Conservation (phyloP, 2,888 invertebrate genomes). For the Lamproptera curius region DNA sequence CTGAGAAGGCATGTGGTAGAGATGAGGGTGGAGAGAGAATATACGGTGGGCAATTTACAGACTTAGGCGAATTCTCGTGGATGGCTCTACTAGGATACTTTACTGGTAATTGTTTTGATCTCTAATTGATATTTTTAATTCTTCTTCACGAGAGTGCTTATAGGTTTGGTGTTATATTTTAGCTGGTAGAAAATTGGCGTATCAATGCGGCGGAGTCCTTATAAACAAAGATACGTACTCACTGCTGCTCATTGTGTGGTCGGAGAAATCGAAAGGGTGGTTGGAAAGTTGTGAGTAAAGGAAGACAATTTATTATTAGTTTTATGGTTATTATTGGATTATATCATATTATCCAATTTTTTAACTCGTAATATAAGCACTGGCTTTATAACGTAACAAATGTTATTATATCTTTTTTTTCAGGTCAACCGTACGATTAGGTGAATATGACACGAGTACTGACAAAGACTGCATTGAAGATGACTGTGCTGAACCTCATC, state of each 20-base stretch:
- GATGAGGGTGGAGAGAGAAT: constrained; percentile 78
- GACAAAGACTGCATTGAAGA: constrained; percentile 78
- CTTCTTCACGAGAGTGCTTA: not conserved
- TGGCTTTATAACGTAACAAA: too few species aligned
- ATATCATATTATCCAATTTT: too few species aligned
- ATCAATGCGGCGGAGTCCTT: constrained; percentile 80
- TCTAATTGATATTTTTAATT: not conserved
- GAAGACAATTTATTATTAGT: too few species aligned
- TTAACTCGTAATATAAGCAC: too few species aligned
- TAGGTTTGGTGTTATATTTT: constrained; percentile 2
- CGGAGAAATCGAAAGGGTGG: constrained; percentile 62
- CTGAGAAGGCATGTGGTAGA: constrained; percentile 70
- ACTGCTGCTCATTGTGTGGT: constrained; percentile 81
- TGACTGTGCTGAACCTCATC: constrained; percentile 80
- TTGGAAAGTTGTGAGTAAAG: constrained; percentile 77
- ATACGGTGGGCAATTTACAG: constrained; percentile 79
- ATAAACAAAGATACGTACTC: constrained; percentile 77
- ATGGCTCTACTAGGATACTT: constrained; percentile 78
- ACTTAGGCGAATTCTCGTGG: constrained; percentile 82
- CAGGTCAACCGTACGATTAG: constrained; percentile 77
- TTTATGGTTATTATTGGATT: too few species aligned
- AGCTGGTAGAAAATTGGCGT: constrained; percentile 42
- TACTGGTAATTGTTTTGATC: constrained; percentile 55
- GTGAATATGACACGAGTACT: constrained; percentile 81
- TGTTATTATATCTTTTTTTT: too few species aligned